Percentiles rank a stretch among this genome's conserved stretches.
These are phyloP conservation scores for Hypotaenidia philippensis DNA, from an alignment of 2,797 vertebrate species.

Conservation along the genomic window DNA sequence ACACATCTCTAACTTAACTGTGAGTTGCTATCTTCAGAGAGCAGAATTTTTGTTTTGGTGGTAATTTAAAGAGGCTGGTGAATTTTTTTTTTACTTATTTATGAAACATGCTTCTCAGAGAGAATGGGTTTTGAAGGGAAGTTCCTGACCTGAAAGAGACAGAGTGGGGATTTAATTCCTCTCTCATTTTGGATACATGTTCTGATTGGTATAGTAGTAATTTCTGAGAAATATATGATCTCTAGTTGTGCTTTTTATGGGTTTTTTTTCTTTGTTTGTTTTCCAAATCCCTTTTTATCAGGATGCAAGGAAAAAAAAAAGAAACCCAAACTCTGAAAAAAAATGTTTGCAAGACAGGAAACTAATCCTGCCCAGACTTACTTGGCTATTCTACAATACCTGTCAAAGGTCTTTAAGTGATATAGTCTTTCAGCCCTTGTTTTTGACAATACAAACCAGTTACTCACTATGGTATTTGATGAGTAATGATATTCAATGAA, in stretches of 20 bases:
- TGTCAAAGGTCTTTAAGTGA: neutral
- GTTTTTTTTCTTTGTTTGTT: neutral
- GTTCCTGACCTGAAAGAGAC: neutral
- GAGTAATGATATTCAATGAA: neutral
- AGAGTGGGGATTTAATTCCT: neutral
- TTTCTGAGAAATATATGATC: neutral
- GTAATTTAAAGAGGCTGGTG: neutral
- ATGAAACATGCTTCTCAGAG: neutral
- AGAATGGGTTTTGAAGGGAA: neutral
- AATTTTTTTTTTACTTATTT: neutral
- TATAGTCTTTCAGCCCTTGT: neutral
- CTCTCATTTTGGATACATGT: neutral
- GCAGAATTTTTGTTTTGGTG: neutral
- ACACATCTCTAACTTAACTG: neutral
- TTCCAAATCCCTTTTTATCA: neutral
- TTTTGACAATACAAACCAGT: neutral
- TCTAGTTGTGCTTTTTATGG: neutral
- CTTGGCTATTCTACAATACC: neutral
- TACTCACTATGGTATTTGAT: neutral
- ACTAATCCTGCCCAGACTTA: neutral
- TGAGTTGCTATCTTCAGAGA: neutral
- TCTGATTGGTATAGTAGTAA: neutral
- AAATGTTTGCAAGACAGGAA: neutral
- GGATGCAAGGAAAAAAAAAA: neutral
- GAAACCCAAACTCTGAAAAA: neutral